A percentile compares a stretch with the other conserved stretches of the same genome.
Evolutionary conservation across 2,797 vertebrate genomes (phyloP).

Genomic region (Coregonus suidteri): DNA sequence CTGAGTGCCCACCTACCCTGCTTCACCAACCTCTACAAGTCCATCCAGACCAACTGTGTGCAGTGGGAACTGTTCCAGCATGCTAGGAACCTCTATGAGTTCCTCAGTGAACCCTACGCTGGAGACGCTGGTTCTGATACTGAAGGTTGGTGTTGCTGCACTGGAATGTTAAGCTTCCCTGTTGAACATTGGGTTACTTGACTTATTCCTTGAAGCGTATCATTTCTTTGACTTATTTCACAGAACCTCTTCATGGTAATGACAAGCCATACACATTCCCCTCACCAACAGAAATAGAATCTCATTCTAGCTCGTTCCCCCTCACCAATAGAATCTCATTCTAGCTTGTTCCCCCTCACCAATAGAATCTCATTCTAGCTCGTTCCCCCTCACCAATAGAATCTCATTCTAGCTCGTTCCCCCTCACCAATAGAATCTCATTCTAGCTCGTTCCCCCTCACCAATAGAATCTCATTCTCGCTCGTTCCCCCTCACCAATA

Average conservation of each 20-base stretch:
- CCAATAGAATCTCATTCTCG: too few species aligned
- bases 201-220: background rate
- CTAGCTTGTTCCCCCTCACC: too few species aligned
- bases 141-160: background rate
- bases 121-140: background rate
- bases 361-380: too few species aligned
- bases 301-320: background rate
- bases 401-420: too few species aligned
- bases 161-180: background rate
- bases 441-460: too few species aligned
- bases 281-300: background rate
- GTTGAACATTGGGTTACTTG: background rate
- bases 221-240: background rate
- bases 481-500: too few species aligned
- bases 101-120: slow-evolving; percentile 44
- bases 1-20: slow-evolving; percentile 45
- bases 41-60: slow-evolving; percentile 41
- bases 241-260: background rate
- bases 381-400: too few species aligned
- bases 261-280: background rate
- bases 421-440: too few species aligned
- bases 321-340: too few species aligned
- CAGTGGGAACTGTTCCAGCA: slow-evolving; percentile 61
- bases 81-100: slow-evolving; percentile 38
- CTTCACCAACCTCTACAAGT: slow-evolving; percentile 58